Base-by-base conservation (phyloP, 2,113 vertebrate species). In the Nothocercus julius region DNA sequence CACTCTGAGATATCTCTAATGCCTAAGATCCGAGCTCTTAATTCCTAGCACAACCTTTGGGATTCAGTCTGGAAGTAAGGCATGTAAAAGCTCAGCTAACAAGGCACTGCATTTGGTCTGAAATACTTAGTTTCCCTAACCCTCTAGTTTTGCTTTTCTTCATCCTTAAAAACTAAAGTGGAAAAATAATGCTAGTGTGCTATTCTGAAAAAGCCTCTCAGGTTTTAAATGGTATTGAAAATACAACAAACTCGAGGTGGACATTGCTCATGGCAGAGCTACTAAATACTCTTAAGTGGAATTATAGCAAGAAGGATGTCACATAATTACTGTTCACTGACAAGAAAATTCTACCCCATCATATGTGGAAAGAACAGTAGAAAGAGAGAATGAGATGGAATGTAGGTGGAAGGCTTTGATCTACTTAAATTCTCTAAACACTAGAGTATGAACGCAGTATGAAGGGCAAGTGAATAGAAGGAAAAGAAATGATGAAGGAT, bases 321-420 rank as follows among this genome's bases (percentile, higher is more conserved):
- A 63, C 68, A n/a, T 87, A 74, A 85, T 70, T 87, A 32, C 38
- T 83, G 51, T 45, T 95, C 68, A 42, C 75, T 93, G 87, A 95
- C 91, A 95, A 92, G 93, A 92, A 97, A 96, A 95, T 96, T 92
- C 72, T 93, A 92, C 44, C 59, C 51, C 76, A 95, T 91, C 59
- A 85, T 8, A 87, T 0, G 0, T 63, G 72, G 67, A 87, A 51
- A 87, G 56, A 95, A 89, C 17, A 95, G n/a, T 64, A 97, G 75
- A 89, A 84, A 89, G 69, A 86, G 6, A 79, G 54, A 79, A 66
- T 32, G 28, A 92, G 51, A 92, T 64, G 24, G 54, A 87, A 92
- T 51, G 79, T 87, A 94, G 87, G 91, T 92, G 89, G 87, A 92
- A 96, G 72, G 51, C 54, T 97, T 91, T 83, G 59, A 80, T 95